These are phyloP conservation scores for Eudemis profundana DNA, from an alignment of 2,888 invertebrate genomes.

Conservation along the genomic window DNA sequence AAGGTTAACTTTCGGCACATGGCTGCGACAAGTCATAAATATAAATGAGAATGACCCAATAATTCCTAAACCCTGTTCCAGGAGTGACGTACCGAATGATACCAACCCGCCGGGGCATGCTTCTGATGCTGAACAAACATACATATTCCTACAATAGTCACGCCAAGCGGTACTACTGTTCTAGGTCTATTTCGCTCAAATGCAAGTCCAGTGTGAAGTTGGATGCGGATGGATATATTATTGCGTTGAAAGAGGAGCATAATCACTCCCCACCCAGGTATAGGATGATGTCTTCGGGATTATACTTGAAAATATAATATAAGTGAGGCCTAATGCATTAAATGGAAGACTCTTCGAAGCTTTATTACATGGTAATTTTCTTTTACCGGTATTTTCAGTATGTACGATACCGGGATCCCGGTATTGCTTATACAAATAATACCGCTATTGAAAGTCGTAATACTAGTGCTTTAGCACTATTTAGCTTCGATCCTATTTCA, in stretches of 20 bases:
- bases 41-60: no score
- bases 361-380: no score
- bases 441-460: no score
- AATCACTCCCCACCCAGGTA: constrained; percentile 54
- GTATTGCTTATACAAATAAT: no score
- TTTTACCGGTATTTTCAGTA: no score
- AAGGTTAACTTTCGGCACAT: no score
- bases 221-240: constrained; percentile 48
- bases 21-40: no score
- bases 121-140: constrained; percentile 57
- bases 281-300: constrained; percentile 20
- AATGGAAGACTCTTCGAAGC: no score
- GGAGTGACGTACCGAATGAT: constrained; percentile 30
- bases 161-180: constrained; percentile 50
- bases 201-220: constrained; percentile 61
- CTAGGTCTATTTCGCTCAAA: constrained; percentile 45
- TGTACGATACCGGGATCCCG: no score
- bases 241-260: constrained; percentile 51
- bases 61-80: constrained; percentile 12
- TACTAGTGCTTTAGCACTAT: no score
- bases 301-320: constrained; percentile 28
- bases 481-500: no score
- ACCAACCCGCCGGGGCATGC: constrained; percentile 28
- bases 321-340: no score
- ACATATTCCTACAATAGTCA: constrained; percentile 59